A percentile compares a stretch with the other conserved stretches of the same genome.
phyloP scores from a whole-genome alignment of 2,797 vertebrate genomes.

The Neosalanx taihuensis region DNA sequence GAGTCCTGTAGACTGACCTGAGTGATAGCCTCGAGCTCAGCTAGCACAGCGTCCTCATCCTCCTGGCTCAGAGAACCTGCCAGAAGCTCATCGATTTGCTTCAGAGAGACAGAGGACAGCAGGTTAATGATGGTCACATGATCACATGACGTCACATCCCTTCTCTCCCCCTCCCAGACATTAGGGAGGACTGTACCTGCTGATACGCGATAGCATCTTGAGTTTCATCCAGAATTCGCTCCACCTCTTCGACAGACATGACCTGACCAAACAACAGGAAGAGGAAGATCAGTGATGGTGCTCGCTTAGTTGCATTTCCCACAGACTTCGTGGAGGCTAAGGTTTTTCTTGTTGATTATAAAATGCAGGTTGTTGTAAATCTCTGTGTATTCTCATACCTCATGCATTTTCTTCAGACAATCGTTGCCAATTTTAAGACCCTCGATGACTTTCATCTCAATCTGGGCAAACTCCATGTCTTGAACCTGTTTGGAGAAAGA shows the following conservation, averaged over 20 bases:
- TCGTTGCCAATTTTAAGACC: conserved; percentile 91
- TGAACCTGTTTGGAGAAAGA: conserved; percentile 69
- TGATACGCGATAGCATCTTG: conserved; percentile 93
- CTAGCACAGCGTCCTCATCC: conserved; percentile 90
- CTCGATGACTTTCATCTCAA: conserved; percentile 91
- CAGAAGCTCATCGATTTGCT: conserved; percentile 97
- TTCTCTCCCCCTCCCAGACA: background rate
- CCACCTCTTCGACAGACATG: conserved; percentile 95
- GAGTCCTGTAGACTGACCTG: conserved; percentile 71
- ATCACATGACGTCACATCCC: background rate
- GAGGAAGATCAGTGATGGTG: background rate
- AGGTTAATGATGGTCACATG: background rate
- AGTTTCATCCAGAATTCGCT: conserved; percentile 92
- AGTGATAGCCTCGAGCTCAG: conserved; percentile 88
- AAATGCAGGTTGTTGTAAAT: background rate
- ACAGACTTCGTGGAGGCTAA: too few relatives aligned
- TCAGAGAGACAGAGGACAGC: background rate
- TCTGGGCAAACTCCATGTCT: conserved; percentile 92
- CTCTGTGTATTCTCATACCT: conserved; percentile 66
- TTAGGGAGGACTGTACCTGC: conserved; percentile 66
- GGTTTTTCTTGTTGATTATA: too few relatives aligned
- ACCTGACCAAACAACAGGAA: conserved; percentile 64
- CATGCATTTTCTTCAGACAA: conserved; percentile 89
- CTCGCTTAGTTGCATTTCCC: background rate
- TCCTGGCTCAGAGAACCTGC: conserved; percentile 85